Conservation (phyloP, 2,888 invertebrate species). For the Hypena proboscidalis region DNA sequence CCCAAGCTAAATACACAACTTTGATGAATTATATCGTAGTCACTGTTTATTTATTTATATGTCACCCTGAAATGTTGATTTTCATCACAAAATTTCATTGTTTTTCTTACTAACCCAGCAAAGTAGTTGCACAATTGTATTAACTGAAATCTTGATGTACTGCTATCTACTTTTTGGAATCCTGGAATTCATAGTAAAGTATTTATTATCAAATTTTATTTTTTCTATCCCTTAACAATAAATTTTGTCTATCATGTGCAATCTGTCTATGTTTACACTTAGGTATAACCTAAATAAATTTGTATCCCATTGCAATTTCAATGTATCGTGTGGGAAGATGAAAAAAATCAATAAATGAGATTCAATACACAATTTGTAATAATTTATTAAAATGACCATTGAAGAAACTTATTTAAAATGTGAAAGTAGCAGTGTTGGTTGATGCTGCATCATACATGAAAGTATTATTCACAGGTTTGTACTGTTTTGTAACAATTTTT, state of each 20-base stretch:
- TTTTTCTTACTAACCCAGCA: conserved; percentile 46
- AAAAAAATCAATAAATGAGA: conserved; percentile 28
- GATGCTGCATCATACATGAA: conserved; percentile 98
- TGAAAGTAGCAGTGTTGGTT: conserved; percentile 93
- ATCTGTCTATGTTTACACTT: no score
- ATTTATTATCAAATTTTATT: conserved; percentile 37
- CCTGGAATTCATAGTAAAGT: conserved; percentile 49
- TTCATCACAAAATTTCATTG: conserved; percentile 28
- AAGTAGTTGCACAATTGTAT: conserved; percentile 43
- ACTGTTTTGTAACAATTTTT: conserved; percentile 97
- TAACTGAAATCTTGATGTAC: conserved; percentile 37
- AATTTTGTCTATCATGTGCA: no score
- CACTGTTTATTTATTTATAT: conserved; percentile 54
- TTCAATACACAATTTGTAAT: conserved; percentile 27
- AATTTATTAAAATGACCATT: conserved; percentile 41
- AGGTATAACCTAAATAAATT: no score
- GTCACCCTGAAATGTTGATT: conserved; percentile 34
- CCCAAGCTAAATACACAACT: conserved; percentile 80
- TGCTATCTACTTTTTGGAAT: conserved; percentile 41
- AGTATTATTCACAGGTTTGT: conserved; percentile 97
- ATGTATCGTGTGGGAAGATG: background rate
- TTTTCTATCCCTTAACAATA: conserved; percentile 19
- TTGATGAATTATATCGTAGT: conserved; percentile 68
- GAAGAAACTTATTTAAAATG: conserved; percentile 84
- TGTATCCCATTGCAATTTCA: no score